Evolutionary conservation across 2,113 vertebrate genomes (phyloP), one percentile per base, ranked within the genome.

Genomic region (Nothocercus nigrocapillus): DNA sequence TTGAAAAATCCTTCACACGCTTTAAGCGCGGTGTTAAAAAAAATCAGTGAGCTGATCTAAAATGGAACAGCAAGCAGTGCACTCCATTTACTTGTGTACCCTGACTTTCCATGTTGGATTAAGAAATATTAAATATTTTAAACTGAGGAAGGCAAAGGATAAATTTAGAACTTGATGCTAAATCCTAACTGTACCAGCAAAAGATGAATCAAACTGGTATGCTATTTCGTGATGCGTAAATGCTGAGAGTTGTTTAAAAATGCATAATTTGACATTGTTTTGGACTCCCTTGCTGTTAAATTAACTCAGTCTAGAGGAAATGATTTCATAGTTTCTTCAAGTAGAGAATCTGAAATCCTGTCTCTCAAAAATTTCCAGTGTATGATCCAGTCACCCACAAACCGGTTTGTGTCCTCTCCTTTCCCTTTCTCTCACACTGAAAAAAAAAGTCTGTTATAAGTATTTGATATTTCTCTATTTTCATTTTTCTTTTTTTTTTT

Each of bases 1-100:
- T 94, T 96, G 94, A 97, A 82, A 97, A 97, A 95, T 93, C 94
- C 88, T 97, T 97, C 87, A 93, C 84, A 38, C 1, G 1, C 24
- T 88, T 93, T 75, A 94, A 97, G 58, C 47, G 83, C 18, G 25
- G 27, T 81, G 79, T 93, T 93, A 44, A 89, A 78, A 93, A 93
- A 94, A 77, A 44, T 49, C 92, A 94, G 58, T 7, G 2, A 95
- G 51, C 83, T 88, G 49, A n/a, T 91, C 85, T 80, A 87, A 91
- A 91, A 66, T 47, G 78, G 93, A 94, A 58, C 27, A 78, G 80
- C 47, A 63, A 81, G 77, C 79, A 67, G 58, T 62, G 42, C 0
- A 3, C 56, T 95, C 74, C 73, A 18, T 95, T 97, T 95, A 90
- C 96, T 96, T 96, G 92, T 79, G 61, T 76, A 84, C 94, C 72